These are phyloP conservation scores for Taenioides sp. DNA, from an alignment of 2,797 vertebrate genomes.

Conservation along the genomic window DNA sequence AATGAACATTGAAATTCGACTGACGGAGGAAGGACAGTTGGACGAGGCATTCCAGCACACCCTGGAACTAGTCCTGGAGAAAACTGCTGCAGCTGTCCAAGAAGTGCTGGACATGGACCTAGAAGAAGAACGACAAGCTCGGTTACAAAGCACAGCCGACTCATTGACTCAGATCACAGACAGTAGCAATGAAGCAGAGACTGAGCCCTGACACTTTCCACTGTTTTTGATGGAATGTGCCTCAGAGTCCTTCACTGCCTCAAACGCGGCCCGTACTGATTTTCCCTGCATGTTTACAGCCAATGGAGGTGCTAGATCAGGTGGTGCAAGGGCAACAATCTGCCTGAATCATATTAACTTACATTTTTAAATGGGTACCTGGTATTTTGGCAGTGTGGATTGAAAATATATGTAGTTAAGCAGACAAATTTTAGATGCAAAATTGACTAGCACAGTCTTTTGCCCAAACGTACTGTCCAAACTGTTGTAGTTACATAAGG, in stretches of 20 bases:
- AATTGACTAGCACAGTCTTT: conserved; percentile 14
- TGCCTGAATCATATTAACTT: conserved; percentile 18
- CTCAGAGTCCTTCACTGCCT: conserved; percentile 57
- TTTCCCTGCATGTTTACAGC: conserved; percentile 38
- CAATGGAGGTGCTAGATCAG: conserved; percentile 5
- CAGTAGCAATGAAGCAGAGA: conserved; percentile 30
- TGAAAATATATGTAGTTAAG: conserved; percentile 19
- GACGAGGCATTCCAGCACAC: conserved; percentile 51
- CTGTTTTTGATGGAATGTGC: conserved; percentile 35
- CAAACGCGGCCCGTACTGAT: conserved; percentile 26
- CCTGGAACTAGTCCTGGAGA: conserved; percentile 74
- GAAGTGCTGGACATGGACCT: conserved; percentile 42
- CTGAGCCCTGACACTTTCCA: conserved; percentile 56
- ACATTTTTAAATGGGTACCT: conserved; percentile 18
- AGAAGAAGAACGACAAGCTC: conserved; percentile 4
- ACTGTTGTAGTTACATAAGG: conserved; percentile 14
- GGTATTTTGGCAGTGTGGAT: conserved; percentile 11
- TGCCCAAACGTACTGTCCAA: neutral
- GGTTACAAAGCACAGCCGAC: conserved; percentile 14
- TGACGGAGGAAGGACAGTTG: conserved; percentile 71
- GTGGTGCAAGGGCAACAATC: conserved; percentile 1
- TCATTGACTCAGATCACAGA: conserved; percentile 26
- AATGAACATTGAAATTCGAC: conserved; percentile 78
- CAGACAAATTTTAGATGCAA: neutral
- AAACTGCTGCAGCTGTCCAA: conserved; percentile 44